Evolutionary conservation across 2,888 invertebrate genomes (phyloP).

Genomic region (Omphaloscelis lunosa): DNA sequence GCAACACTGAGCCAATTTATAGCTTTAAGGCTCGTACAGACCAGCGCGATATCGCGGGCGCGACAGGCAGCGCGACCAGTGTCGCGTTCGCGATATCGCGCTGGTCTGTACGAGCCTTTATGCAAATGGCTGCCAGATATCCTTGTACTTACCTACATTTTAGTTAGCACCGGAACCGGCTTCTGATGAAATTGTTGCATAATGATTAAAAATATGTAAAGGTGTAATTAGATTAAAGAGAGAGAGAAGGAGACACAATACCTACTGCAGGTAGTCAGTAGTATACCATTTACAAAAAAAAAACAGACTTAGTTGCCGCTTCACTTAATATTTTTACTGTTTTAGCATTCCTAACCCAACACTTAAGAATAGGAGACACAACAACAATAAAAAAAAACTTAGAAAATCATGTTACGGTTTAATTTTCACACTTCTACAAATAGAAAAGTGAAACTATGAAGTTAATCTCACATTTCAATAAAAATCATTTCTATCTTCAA

Average conservation of each 20-base stretch:
- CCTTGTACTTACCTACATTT: conserved; percentile 8
- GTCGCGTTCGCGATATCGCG: too few relatives aligned
- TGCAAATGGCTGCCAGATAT: conserved; percentile 31
- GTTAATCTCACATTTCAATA: not conserved
- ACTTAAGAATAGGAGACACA: not conserved
- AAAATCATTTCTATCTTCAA: not conserved
- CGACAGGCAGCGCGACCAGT: too few relatives aligned
- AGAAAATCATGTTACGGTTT: not conserved
- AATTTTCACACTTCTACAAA: not conserved
- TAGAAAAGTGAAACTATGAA: not conserved
- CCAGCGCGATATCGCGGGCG: too few relatives aligned
- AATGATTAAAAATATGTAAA: not conserved
- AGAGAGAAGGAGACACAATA: too few relatives aligned
- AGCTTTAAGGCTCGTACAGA: too few relatives aligned
- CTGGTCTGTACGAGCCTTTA: too few relatives aligned
- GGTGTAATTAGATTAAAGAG: too few relatives aligned
- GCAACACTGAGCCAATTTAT: conserved; percentile 31
- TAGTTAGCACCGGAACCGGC: not conserved
- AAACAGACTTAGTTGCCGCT: not conserved
- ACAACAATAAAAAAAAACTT: not conserved
- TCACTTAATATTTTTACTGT: too few relatives aligned
- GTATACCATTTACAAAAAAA: too few relatives aligned
- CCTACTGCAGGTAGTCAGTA: too few relatives aligned
- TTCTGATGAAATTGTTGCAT: conserved; percentile 4
- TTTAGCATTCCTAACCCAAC: not conserved